Conservation (phyloP, 2,797 vertebrate species). For the Alauda arvensis region DNA sequence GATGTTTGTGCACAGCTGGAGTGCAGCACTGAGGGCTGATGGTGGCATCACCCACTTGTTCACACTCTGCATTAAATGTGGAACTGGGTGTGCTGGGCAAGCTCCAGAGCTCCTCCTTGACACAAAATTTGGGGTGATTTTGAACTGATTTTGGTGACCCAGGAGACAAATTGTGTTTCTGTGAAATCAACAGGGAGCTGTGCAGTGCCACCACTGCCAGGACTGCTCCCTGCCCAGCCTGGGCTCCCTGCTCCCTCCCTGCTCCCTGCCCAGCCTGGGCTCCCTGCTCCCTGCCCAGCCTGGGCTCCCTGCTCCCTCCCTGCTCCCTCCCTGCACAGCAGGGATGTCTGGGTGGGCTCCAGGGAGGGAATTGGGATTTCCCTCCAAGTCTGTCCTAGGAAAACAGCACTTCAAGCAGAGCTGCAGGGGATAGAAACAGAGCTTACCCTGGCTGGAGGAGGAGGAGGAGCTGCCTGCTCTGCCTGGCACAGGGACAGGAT, state of each 20-base stretch:
- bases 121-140: neutral
- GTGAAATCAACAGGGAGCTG: neutral
- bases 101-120: neutral
- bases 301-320: neutral
- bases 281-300: neutral
- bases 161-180: neutral
- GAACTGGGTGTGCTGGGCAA: neutral
- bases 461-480: neutral
- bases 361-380: neutral
- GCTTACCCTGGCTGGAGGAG: neutral
- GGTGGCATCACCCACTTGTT: neutral
- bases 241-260: neutral
- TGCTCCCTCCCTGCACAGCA: neutral
- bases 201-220: neutral
- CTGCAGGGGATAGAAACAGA: neutral
- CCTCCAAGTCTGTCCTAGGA: neutral
- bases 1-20: neutral
- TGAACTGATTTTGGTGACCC: neutral
- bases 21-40: neutral
- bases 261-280: too few species aligned
- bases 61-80: neutral
- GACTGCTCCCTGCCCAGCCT: neutral
- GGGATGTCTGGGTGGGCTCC: neutral
- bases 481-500: neutral
- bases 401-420: neutral